A percentile compares a stretch with the other conserved stretches of the same genome.
Conservation (phyloP, 2,113 vertebrate species). For the Xenus cinereus region DNA sequence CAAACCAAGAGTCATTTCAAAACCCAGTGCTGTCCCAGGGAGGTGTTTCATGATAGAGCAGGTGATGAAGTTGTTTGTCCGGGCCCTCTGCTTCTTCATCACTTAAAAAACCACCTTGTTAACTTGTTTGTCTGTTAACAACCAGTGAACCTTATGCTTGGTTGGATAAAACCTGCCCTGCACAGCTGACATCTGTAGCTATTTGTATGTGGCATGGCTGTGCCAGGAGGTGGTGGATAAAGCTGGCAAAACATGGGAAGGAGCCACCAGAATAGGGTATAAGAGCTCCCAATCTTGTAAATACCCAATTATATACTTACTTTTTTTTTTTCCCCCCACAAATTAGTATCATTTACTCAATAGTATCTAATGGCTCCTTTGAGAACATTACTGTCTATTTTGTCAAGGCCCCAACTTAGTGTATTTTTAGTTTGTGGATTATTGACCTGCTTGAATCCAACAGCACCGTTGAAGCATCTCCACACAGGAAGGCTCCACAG, state of each 20-base stretch:
- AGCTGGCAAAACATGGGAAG: not conserved
- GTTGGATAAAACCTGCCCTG: not conserved
- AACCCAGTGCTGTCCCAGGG: not conserved
- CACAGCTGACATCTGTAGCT: not conserved
- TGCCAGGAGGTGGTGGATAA: not conserved
- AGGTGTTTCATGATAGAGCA: not conserved
- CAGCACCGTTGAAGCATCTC: not conserved
- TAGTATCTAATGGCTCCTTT: constrained; percentile 12
- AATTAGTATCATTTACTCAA: constrained; percentile 29
- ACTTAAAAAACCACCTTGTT: not conserved
- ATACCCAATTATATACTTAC: not conserved
- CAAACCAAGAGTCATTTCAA: not conserved
- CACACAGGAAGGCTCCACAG: not conserved
- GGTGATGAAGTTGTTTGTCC: not conserved
- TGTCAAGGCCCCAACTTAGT: not conserved
- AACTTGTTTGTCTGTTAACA: not conserved
- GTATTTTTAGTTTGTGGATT: constrained; percentile 2
- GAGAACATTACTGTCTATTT: constrained; percentile 31
- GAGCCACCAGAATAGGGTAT: not conserved
- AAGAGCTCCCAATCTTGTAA: not conserved
- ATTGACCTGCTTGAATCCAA: not conserved
- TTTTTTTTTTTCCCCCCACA: not conserved
- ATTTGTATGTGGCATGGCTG: not conserved
- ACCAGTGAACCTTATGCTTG: not conserved
- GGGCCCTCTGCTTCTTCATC: not conserved